A percentile compares a stretch with the other conserved stretches of the same genome.
phyloP scores from a whole-genome alignment of 2,888 invertebrate species.

The Drosophila pegasa region DNA sequence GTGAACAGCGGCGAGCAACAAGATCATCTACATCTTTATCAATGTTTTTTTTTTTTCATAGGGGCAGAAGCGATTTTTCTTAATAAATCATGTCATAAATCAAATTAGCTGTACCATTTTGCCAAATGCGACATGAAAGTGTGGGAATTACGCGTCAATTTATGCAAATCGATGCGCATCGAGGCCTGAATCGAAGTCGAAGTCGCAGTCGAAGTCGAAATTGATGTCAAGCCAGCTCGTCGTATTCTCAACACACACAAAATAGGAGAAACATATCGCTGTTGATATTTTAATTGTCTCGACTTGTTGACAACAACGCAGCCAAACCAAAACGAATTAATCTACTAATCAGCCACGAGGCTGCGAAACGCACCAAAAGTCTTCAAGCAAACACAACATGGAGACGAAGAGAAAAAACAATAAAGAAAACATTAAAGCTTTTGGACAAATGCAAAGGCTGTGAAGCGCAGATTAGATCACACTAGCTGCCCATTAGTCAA shows the following conservation, averaged over 20 bases:
- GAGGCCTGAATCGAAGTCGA: slow-evolving; percentile 35
- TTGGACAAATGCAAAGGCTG: slow-evolving; percentile 38
- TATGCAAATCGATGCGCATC: slow-evolving; percentile 64
- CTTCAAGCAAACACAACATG: slow-evolving; percentile 6
- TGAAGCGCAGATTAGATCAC: slow-evolving; percentile 51
- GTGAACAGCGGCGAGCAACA: background rate
- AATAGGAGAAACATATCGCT: slow-evolving; percentile 22
- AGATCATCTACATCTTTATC: slow-evolving; percentile 50
- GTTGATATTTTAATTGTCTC: slow-evolving; percentile 76
- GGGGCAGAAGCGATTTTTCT: slow-evolving; percentile 54
- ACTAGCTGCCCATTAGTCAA: slow-evolving; percentile 58
- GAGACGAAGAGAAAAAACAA: background rate
- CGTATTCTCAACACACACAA: slow-evolving; percentile 29
- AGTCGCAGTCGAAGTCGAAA: slow-evolving; percentile 34
- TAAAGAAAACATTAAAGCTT: slow-evolving; percentile 13
- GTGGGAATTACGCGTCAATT: slow-evolving; percentile 75
- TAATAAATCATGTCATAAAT: slow-evolving; percentile 68
- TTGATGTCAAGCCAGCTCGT: slow-evolving; percentile 42
- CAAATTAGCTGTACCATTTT: slow-evolving; percentile 71
- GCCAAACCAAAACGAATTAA: slow-evolving; percentile 57
- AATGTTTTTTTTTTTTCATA: background rate
- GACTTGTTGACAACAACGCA: slow-evolving; percentile 72
- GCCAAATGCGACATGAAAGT: slow-evolving; percentile 73
- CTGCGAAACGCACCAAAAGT: slow-evolving; percentile 46
- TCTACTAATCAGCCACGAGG: slow-evolving; percentile 73